Conservation (phyloP, 2,113 vertebrate species). For the Todiramphus saurophagus region DNA sequence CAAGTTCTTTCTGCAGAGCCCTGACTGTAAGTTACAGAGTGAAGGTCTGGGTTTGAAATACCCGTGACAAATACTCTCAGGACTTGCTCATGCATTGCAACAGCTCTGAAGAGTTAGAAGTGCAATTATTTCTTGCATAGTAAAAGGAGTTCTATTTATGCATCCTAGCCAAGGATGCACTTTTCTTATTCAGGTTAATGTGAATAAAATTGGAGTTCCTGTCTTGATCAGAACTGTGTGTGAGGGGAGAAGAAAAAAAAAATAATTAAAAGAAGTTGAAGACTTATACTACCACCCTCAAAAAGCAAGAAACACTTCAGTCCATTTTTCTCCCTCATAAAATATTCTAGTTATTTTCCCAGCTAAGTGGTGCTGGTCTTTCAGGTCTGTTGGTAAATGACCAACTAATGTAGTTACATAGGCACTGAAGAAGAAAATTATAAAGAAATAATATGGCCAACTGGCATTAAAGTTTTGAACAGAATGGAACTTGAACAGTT, state of each 20-base stretch:
- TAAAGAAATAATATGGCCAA: conserved; percentile 9
- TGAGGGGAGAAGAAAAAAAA: no score
- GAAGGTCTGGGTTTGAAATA: background rate
- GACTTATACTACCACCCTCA: background rate
- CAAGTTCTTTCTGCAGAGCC: background rate
- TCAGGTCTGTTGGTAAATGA: conserved; percentile 43
- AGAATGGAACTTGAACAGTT: background rate
- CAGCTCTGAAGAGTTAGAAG: background rate
- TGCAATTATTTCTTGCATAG: background rate
- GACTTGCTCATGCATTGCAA: background rate
- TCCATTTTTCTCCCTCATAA: background rate
- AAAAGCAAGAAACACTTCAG: background rate
- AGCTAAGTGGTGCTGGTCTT: background rate
- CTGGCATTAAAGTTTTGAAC: conserved; percentile 12
- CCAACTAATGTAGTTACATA: background rate
- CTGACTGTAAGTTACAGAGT: background rate
- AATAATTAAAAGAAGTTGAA: background rate
- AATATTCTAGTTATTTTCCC: background rate
- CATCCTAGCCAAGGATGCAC: background rate
- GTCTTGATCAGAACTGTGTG: background rate
- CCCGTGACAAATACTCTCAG: background rate
- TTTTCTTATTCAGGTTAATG: background rate
- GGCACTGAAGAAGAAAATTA: conserved; percentile 7
- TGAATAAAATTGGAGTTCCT: background rate
- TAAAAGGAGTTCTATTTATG: background rate